Evolutionary conservation across 2,113 vertebrate genomes (phyloP).

Genomic region (Pelecanus crispus): DNA sequence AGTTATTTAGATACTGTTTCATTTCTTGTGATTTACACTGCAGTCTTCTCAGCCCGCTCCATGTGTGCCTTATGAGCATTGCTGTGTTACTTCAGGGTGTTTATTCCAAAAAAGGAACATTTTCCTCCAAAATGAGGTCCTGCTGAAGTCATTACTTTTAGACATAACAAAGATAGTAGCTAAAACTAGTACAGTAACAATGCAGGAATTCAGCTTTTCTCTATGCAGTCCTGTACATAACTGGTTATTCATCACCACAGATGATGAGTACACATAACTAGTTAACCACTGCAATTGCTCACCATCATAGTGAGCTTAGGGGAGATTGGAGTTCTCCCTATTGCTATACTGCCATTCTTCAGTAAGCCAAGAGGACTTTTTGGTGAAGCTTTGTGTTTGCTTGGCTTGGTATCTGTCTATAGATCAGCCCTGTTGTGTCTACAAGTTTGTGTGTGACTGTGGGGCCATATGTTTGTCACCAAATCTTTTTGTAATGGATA

Average conservation of each 20-base stretch:
- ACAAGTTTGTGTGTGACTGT: neutral
- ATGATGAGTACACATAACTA: rapidly evolving
- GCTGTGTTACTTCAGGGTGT: neutral
- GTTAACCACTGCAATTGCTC: neutral
- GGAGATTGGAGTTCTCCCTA: neutral
- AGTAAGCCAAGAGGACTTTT: neutral
- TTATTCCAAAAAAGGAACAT: neutral
- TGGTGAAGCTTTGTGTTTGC: neutral
- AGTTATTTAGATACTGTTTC: neutral
- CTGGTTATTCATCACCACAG: neutral
- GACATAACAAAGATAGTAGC: neutral
- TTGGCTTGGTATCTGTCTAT: neutral
- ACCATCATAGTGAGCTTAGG: neutral
- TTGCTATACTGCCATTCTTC: neutral
- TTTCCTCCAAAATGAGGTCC: neutral
- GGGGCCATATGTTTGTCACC: neutral
- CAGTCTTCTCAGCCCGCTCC: neutral
- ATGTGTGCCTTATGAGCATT: neutral
- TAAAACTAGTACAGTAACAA: neutral
- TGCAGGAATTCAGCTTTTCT: neutral
- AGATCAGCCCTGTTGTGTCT: neutral
- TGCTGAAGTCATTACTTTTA: neutral
- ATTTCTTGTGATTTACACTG: neutral
- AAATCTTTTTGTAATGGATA: neutral
- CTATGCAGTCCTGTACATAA: neutral